These are phyloP conservation scores for Suillia variegata DNA, from an alignment of 2,888 invertebrate species.

Conservation along the genomic window DNA sequence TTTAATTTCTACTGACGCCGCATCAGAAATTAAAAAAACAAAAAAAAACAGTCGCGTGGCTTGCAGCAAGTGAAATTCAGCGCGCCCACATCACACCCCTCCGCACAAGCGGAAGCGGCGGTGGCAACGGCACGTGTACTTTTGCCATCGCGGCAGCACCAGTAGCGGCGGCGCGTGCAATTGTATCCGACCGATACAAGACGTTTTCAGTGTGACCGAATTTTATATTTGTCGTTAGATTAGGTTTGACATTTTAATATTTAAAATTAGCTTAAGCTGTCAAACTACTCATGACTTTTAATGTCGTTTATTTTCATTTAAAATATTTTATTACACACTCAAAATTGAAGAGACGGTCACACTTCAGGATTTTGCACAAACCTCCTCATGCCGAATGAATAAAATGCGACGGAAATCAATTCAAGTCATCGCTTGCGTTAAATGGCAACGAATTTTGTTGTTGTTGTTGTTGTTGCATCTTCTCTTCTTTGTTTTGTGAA, in stretches of 20 bases:
- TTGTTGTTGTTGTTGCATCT: conserved; percentile 25
- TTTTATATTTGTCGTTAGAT: too few relatives aligned
- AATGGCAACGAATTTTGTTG: conserved; percentile 51
- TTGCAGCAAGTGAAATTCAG: conserved; percentile 27
- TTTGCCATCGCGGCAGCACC: too few relatives aligned
- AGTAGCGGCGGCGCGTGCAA: conserved; percentile 31
- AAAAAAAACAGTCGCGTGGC: conserved; percentile 46
- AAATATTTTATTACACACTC: too few relatives aligned
- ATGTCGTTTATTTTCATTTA: too few relatives aligned
- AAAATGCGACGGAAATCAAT: conserved; percentile 47
- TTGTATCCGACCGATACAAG: too few relatives aligned
- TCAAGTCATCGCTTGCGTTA: conserved; percentile 41
- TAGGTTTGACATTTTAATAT: too few relatives aligned
- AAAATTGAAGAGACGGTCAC: neutral
- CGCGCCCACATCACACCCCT: conserved; percentile 5
- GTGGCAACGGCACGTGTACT: conserved; percentile 13
- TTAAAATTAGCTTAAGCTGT: too few relatives aligned
- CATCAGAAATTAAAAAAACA: neutral
- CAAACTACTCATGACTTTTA: too few relatives aligned
- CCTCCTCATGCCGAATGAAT: neutral
- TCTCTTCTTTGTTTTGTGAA: conserved; percentile 27
- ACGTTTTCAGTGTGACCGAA: too few relatives aligned
- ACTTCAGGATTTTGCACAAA: conserved; percentile 9
- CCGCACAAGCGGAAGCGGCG: conserved; percentile 15
- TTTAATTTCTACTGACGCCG: conserved; percentile 36